Conservation (phyloP, 2,113 vertebrate species). For the Peromyscus californicus region DNA sequence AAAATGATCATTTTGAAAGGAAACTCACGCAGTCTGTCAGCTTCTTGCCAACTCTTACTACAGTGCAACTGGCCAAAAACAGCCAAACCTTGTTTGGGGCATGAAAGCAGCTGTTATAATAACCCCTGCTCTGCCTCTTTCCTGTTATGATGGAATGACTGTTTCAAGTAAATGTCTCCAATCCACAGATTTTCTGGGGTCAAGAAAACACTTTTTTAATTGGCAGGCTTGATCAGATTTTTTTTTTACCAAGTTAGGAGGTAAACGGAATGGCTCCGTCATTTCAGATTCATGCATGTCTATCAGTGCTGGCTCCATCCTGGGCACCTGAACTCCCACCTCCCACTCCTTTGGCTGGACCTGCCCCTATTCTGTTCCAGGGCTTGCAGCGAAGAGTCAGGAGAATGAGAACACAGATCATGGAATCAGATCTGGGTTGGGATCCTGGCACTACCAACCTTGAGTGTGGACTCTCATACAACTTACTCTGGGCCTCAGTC, state of each 20-base stretch:
- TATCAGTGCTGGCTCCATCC: neutral
- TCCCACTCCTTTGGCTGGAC: neutral
- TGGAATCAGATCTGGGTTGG: neutral
- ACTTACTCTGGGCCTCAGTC: neutral
- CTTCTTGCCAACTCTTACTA: conserved; percentile 76
- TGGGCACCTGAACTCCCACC: neutral
- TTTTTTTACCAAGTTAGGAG: conserved; percentile 77
- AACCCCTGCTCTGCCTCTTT: conserved; percentile 74
- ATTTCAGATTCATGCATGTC: conserved; percentile 33
- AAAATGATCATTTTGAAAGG: conserved; percentile 78
- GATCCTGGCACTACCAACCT: neutral
- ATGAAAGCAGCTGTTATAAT: conserved; percentile 86
- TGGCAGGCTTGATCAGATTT: conserved; percentile 62
- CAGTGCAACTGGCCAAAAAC: conserved; percentile 78
- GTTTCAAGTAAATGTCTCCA: conserved; percentile 82
- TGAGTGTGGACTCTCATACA: neutral
- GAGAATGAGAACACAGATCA: neutral
- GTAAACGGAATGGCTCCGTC: conserved; percentile 75
- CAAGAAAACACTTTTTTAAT: conserved; percentile 82
- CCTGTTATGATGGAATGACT: conserved; percentile 81
- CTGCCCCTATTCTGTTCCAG: neutral
- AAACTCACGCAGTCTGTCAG: conserved; percentile 76
- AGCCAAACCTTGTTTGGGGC: conserved; percentile 82
- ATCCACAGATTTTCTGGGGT: conserved; percentile 78
- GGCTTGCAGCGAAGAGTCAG: neutral